These are phyloP conservation scores for Sthenelais limicola DNA, from an alignment of 2,888 invertebrate genomes.

Conservation along the genomic window DNA sequence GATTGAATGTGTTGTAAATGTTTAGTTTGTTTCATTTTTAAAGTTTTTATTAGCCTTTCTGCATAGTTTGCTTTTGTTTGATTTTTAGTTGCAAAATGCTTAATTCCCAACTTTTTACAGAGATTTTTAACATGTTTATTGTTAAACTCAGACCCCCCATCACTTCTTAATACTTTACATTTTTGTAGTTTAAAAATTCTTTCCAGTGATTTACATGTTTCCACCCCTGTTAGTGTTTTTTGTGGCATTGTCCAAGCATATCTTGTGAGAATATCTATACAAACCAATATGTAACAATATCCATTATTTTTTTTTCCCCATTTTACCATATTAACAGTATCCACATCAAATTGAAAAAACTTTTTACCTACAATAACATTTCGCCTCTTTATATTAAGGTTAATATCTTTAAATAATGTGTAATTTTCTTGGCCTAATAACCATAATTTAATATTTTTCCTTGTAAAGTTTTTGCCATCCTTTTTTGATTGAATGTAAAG, in stretches of 20 bases:
- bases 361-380: neutral
- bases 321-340: conserved; percentile 8
- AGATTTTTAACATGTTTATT: neutral
- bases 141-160: neutral
- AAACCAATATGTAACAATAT: neutral
- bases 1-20: neutral
- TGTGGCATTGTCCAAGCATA: neutral
- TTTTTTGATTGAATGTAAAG: no score
- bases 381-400: neutral
- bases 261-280: conserved; percentile 2
- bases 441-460: neutral
- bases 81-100: neutral
- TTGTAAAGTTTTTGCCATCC: no score
- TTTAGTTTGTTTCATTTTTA: neutral
- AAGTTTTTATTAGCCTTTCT: neutral
- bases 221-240: neutral
- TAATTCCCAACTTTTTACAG: neutral
- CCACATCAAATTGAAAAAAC: conserved; percentile 8
- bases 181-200: neutral
- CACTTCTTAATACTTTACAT: no score
- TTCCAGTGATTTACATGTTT: neutral
- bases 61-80: neutral
- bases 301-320: neutral
- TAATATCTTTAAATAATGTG: neutral
- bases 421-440: neutral